Conservation (phyloP, 2,797 vertebrate species). For the Oreochromis grahami region DNA sequence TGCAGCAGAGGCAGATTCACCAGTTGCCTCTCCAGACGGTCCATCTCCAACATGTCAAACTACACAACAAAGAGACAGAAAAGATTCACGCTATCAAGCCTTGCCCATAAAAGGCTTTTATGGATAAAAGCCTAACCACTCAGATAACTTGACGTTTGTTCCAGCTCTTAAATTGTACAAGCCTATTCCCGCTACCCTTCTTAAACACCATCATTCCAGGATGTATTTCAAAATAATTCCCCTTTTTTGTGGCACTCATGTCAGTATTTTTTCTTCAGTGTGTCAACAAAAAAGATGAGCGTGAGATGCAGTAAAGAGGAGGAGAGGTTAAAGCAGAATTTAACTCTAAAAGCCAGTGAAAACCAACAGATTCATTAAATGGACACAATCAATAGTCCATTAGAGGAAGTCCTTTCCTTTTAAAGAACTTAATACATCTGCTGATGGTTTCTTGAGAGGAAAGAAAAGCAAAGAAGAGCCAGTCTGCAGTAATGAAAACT, state of each 20-base stretch:
- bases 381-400: slow-evolving; percentile 10
- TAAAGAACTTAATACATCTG: background rate
- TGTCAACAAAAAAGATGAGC: background rate
- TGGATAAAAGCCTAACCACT: background rate
- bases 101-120: background rate
- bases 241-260: background rate
- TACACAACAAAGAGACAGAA: slow-evolving; percentile 42
- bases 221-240: background rate
- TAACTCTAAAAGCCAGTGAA: background rate
- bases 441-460: background rate
- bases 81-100: background rate
- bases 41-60: slow-evolving; percentile 99
- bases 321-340: background rate
- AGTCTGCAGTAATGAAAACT: background rate
- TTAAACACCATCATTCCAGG: background rate
- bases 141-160: background rate
- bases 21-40: slow-evolving; percentile 90
- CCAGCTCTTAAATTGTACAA: background rate
- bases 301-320: background rate
- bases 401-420: background rate
- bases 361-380: slow-evolving; percentile 1
- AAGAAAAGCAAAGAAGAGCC: background rate
- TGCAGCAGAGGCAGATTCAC: slow-evolving; percentile 92
- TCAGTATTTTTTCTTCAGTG: background rate
- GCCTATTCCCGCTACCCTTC: background rate